Evolutionary conservation across 2,113 vertebrate genomes (phyloP).

Genomic region (Gymnarchus niloticus): DNA sequence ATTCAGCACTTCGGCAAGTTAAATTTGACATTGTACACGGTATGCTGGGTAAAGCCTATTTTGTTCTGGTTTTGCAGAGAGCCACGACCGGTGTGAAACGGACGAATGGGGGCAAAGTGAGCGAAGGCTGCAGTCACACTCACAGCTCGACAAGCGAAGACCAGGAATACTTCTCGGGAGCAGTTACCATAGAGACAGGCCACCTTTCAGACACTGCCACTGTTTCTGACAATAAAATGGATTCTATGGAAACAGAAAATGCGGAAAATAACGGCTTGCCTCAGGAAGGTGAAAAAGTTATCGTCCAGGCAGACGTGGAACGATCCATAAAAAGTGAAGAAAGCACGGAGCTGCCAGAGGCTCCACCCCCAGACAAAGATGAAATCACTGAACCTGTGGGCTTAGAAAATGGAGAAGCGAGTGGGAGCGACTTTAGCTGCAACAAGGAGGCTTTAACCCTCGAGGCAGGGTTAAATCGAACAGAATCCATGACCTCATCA

Average conservation of each 20-base stretch:
- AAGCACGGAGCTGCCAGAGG: background rate
- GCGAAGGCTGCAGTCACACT: slow-evolving; percentile 30
- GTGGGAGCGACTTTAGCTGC: slow-evolving; percentile 16
- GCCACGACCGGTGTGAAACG: slow-evolving; percentile 43
- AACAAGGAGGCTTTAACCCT: slow-evolving; percentile 23
- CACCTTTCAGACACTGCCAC: slow-evolving; percentile 36
- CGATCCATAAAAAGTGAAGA: slow-evolving; percentile 28
- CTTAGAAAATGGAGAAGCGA: slow-evolving; percentile 13
- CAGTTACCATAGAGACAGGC: slow-evolving; percentile 44
- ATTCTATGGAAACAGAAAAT: slow-evolving; percentile 34
- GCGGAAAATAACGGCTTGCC: slow-evolving; percentile 27
- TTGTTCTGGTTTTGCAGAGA: slow-evolving; percentile 32
- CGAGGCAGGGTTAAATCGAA: background rate
- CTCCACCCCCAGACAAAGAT: background rate
- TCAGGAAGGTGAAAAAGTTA: slow-evolving; percentile 15
- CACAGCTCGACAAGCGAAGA: slow-evolving; percentile 38
- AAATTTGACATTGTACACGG: background rate
- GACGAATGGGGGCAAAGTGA: slow-evolving; percentile 37
- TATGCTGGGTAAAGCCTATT: background rate
- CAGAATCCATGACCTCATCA: slow-evolving; percentile 18
- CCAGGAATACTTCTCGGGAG: slow-evolving; percentile 36
- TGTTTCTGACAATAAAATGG: slow-evolving; percentile 36
- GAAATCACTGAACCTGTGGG: background rate
- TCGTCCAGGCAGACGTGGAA: slow-evolving; percentile 16
- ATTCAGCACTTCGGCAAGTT: background rate